These are phyloP conservation scores for Drosophila sechellia DNA, from an alignment of 1,140 invertebrate genomes.

Conservation along the genomic window DNA sequence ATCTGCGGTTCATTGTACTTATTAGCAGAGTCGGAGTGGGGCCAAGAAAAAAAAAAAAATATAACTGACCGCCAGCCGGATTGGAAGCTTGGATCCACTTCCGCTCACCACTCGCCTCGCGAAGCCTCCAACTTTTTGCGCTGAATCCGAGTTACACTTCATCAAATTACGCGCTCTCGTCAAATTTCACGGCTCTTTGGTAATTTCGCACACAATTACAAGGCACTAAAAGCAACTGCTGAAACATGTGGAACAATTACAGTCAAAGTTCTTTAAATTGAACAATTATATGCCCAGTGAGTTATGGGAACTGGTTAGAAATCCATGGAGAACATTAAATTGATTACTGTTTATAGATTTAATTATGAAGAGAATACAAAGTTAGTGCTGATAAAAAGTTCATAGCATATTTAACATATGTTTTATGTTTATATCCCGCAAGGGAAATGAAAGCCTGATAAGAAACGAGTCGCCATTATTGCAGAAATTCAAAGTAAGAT, in stretches of 20 bases:
- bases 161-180: constrained; percentile 37
- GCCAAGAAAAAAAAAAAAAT: constrained; percentile 38
- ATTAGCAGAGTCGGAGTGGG: constrained; percentile 41
- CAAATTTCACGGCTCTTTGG: constrained; percentile 46
- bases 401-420: no score
- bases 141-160: constrained; percentile 21
- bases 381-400: not conserved
- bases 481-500: constrained; percentile 2
- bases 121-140: not conserved
- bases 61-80: constrained; percentile 10
- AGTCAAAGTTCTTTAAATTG: constrained; percentile 13
- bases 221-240: constrained; percentile 3
- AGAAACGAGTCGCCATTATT: constrained; percentile 5
- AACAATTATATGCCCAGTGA: constrained; percentile 1
- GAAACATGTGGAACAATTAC: constrained; percentile 20
- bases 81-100: constrained; percentile 20
- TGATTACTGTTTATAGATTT: not conserved
- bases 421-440: not conserved
- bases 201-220: constrained; percentile 46
- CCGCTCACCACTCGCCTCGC: not conserved
- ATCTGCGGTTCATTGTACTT: constrained; percentile 78
- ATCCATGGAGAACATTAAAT: no score
- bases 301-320: not conserved
- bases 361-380: no score
- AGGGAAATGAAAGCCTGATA: constrained; percentile 11